These are phyloP conservation scores for Anolis apletophallus DNA, from an alignment of 2,797 vertebrate genomes.

Conservation along the genomic window DNA sequence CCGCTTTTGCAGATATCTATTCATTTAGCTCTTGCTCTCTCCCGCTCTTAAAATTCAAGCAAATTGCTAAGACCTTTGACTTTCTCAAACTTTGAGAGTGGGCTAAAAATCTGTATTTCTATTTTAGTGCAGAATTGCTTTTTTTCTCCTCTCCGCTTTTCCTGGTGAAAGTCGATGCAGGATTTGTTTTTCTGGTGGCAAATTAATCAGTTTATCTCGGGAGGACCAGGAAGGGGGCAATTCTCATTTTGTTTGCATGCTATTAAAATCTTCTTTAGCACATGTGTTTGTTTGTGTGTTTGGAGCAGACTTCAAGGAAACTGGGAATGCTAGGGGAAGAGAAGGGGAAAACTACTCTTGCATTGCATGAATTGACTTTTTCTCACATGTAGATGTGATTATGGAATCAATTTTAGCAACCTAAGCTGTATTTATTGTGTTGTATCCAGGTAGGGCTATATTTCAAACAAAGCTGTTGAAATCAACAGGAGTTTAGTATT, in stretches of 20 bases:
- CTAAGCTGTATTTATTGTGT: too few species aligned
- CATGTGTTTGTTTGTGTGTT: too few species aligned
- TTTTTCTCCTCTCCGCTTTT: background rate
- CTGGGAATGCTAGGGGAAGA: too few species aligned
- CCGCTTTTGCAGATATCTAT: background rate
- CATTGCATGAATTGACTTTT: too few species aligned
- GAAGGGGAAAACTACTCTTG: too few species aligned
- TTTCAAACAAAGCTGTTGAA: too few species aligned
- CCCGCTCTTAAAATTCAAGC: background rate
- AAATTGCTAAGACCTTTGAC: background rate
- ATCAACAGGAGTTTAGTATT: too few species aligned
- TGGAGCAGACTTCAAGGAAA: too few species aligned
- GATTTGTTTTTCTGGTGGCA: background rate
- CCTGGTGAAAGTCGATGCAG: background rate
- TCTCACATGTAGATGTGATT: too few species aligned
- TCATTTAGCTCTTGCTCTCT: background rate
- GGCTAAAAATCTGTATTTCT: too few species aligned
- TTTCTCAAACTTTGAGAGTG: background rate
- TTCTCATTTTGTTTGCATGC: background rate
- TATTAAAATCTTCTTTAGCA: background rate
- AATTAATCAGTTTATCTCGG: background rate
- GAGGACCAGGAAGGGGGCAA: background rate
- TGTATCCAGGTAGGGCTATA: too few species aligned
- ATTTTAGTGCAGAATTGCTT: background rate
- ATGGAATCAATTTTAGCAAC: too few species aligned